Evolutionary conservation across 1,140 invertebrate species (phyloP).

Genomic region (Protaetia brevitarsis): DNA sequence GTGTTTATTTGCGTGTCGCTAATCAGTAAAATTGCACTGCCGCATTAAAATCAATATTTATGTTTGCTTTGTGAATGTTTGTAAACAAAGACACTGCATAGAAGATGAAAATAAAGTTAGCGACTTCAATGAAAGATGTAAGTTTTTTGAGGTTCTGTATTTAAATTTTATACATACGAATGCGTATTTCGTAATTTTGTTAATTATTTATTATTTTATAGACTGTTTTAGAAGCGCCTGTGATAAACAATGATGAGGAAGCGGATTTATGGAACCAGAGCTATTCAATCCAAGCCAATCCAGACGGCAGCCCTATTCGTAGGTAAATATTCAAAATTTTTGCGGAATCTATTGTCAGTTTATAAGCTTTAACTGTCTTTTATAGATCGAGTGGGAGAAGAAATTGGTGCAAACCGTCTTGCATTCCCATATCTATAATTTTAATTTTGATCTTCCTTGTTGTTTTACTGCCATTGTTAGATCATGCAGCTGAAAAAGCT

Average conservation of each 20-base stretch:
- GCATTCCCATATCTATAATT: conserved; percentile 75
- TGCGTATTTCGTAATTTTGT: not conserved
- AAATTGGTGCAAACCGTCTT: conserved; percentile 70
- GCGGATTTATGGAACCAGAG: conserved; percentile 42
- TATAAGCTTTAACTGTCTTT: not conserved
- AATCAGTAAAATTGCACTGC: not conserved
- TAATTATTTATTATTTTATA: conserved; percentile 28
- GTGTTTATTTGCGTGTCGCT: not conserved
- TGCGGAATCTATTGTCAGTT: not conserved
- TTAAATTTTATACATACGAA: not conserved
- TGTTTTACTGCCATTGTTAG: conserved; percentile 70
- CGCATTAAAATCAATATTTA: not conserved
- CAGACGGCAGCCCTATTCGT: conserved; percentile 38
- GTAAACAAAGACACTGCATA: conserved; percentile 1
- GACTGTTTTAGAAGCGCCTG: conserved; percentile 44
- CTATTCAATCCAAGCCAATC: conserved; percentile 36
- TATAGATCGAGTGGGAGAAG: conserved; percentile 52
- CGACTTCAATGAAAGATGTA: conserved; percentile 1
- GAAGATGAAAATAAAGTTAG: conserved; percentile 21
- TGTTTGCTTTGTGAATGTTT: not conserved
- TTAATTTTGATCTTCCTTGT: conserved; percentile 71
- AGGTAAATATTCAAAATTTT: conserved; percentile 27
- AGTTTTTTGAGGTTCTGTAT: not conserved
- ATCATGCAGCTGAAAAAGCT: conserved; percentile 55
- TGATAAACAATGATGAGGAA: conserved; percentile 40